Conservation (phyloP, 2,888 invertebrate genomes). For the Drymonia ruficornis region DNA sequence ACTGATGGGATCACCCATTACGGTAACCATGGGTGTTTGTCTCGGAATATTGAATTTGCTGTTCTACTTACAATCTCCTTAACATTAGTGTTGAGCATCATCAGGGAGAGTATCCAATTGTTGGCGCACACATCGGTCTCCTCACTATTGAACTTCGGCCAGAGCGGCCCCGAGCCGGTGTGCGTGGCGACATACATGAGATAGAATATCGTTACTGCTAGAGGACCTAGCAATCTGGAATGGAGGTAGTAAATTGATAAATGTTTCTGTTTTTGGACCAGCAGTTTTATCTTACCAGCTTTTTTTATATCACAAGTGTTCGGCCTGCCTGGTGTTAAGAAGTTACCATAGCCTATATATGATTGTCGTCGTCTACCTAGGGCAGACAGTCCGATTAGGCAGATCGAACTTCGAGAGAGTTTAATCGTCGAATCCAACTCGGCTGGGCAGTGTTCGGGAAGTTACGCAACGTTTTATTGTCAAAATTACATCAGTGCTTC, state of each 20-base stretch:
- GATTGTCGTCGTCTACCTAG: too few relatives aligned
- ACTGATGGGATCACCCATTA: too few relatives aligned
- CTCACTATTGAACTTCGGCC: constrained; percentile 9
- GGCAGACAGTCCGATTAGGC: too few relatives aligned
- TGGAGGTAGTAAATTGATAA: background rate
- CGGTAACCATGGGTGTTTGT: background rate
- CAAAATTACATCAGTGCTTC: too few relatives aligned
- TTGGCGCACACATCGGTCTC: constrained; percentile 38
- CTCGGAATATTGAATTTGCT: background rate
- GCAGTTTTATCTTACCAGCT: background rate
- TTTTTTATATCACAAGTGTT: too few relatives aligned
- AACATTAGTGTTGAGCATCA: constrained; percentile 46
- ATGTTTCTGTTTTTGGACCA: background rate
- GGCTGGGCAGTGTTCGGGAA: too few relatives aligned
- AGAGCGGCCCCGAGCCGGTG: constrained; percentile 41
- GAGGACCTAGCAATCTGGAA: constrained; percentile 38
- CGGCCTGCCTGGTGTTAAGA: too few relatives aligned
- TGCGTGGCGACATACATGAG: constrained; percentile 19
- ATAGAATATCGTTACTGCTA: constrained; percentile 33
- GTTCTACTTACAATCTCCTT: constrained; percentile 21
- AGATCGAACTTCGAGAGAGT: too few relatives aligned
- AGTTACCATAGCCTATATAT: too few relatives aligned
- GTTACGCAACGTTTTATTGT: too few relatives aligned
- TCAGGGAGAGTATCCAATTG: constrained; percentile 44
- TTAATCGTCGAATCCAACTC: too few relatives aligned